phyloP scores from a whole-genome alignment of 2,888 invertebrate genomes.

The Melanostoma mellinum region DNA sequence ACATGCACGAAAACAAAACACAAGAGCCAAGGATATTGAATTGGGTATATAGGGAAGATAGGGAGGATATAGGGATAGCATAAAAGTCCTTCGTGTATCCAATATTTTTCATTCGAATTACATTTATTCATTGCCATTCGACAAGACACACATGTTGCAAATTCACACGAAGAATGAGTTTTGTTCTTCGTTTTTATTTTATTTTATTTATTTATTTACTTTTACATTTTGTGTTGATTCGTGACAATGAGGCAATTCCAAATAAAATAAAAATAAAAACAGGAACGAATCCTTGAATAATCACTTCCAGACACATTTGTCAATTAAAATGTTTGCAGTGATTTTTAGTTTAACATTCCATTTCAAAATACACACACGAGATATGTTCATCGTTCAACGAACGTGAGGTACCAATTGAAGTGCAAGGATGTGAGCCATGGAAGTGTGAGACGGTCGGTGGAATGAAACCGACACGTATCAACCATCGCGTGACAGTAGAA shows the following conservation, averaged over 20 bases:
- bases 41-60: background rate
- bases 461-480: background rate
- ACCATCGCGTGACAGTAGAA: conserved; percentile 14
- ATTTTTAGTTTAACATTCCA: background rate
- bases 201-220: background rate
- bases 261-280: background rate
- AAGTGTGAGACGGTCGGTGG: background rate
- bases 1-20: background rate
- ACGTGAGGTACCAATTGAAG: too few relatives aligned
- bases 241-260: background rate
- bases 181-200: conserved; percentile 1
- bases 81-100: background rate
- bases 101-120: background rate
- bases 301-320: background rate
- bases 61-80: background rate
- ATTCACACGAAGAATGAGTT: background rate
- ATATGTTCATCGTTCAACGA: background rate
- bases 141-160: background rate
- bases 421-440: background rate
- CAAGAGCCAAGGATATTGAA: background rate
- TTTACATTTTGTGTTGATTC: too few relatives aligned
- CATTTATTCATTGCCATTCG: conserved; percentile 1
- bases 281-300: background rate
- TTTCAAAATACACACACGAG: background rate
- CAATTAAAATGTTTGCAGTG: conserved; percentile 1